Base-by-base conservation (phyloP, 2,113 vertebrate genomes). In the Syngnathoides biaculeatus region DNA sequence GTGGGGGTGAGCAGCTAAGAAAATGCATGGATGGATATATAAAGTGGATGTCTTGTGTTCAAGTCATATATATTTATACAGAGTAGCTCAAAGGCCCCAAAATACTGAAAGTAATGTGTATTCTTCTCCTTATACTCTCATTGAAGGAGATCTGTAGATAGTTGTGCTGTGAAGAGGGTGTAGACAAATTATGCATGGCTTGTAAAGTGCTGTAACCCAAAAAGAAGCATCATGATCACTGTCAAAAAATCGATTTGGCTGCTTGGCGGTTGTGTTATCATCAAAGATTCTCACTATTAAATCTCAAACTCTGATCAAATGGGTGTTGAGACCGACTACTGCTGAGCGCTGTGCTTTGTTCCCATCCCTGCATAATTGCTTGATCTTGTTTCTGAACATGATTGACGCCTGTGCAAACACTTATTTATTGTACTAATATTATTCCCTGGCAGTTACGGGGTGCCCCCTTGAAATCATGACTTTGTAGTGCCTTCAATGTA, bases 241-340 rank as follows among this genome's bases (percentile, higher is more conserved):
- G 76, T 82, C 82, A 80, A 71, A 56, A 69, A 76, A 77, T 73
- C 77, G 79, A 88, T 43, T 79, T 65, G 57, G 66, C 58, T 59
- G 64, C 48, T 55, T 13, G 43, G 30, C 65, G 61, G 62, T 72
- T 73, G 47, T 59, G 68, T 68, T 57, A 19, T 65, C 79, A 73
- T 78, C 74, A 73, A 77, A 56, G 61, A 50, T 64, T 71, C 55
- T 61, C 69, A n/a, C 72, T 42, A 71, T 75, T 78, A 71, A 74
- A 74, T 66, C 58, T 42, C 26, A 26, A 80, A 42, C 75, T 84
- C 80, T 82, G 80, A 86, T 86, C 77, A 72, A 69, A 52, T 50
- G 68, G 42, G 61, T 80, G 73, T 73, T 20, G 68, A 40, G 39
- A 50, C 60, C 45, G 72, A 78, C 58, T 48, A 24, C 68, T 56